phyloP scores from a whole-genome alignment of 2,797 vertebrate genomes.

The Apogon hyalosoma region DNA sequence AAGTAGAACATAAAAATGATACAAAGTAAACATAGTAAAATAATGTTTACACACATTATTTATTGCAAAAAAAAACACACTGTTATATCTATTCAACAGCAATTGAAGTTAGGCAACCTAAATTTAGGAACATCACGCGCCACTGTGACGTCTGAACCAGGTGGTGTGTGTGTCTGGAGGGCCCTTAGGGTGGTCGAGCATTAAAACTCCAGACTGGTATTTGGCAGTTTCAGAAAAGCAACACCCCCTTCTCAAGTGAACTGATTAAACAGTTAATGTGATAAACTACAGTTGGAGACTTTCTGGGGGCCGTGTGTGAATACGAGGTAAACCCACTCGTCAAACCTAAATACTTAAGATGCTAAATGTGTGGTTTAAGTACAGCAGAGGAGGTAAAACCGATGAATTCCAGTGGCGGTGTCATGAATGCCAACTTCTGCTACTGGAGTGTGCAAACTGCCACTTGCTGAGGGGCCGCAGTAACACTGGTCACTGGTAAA shows the following conservation, averaged over 20 bases:
- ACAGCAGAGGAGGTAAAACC: conserved; percentile 24
- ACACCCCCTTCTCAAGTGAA: conserved; percentile 41
- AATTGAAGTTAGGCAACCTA: conserved; percentile 72
- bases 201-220: conserved; percentile 60
- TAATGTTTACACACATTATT: not conserved
- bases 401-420: not conserved
- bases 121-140: conserved; percentile 83
- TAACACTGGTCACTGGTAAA: conserved; percentile 36
- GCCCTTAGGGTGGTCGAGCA: conserved; percentile 37
- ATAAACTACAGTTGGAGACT: conserved; percentile 35
- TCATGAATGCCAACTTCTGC: conserved; percentile 24
- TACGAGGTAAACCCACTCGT: not conserved
- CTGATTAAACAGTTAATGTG: conserved; percentile 42
- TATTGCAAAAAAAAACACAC: conserved; percentile 33
- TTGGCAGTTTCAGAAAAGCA: conserved; percentile 51
- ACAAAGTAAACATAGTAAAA: not conserved
- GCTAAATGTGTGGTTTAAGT: not conserved
- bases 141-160: conserved; percentile 65
- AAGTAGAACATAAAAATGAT: not conserved
- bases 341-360: not conserved
- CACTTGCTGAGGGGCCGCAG: conserved; percentile 19
- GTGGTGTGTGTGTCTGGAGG: conserved; percentile 42
- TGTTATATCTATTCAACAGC: conserved; percentile 38
- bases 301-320: conserved; percentile 10
- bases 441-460: conserved; percentile 12